These are phyloP conservation scores for Podabrus alpinus DNA, from an alignment of 2,888 invertebrate genomes.

Conservation along the genomic window DNA sequence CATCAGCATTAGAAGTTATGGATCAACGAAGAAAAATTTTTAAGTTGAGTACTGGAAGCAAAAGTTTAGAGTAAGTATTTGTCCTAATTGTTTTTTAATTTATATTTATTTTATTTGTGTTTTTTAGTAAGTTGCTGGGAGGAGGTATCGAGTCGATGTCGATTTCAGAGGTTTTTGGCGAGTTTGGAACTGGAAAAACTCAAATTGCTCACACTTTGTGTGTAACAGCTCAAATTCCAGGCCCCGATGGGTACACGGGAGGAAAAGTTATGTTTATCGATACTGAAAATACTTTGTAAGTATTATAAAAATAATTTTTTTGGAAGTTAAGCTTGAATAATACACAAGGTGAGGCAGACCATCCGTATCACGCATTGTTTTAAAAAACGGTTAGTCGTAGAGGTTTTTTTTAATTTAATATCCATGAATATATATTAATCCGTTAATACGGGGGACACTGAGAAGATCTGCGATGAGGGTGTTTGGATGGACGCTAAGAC, in stretches of 20 bases:
- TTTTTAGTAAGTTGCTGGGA: constrained; percentile 70
- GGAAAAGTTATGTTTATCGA: constrained; percentile 84
- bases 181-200: constrained; percentile 82
- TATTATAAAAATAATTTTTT: constrained; percentile 52
- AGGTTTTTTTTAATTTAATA: too few relatives aligned
- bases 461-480: too few relatives aligned
- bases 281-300: constrained; percentile 85
- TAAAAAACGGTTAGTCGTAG: too few relatives aligned
- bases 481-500: too few relatives aligned
- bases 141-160: constrained; percentile 85
- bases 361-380: too few relatives aligned
- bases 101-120: constrained; percentile 12
- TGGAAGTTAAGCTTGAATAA: neutral
- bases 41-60: constrained; percentile 69
- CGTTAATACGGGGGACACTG: too few relatives aligned
- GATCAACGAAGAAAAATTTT: constrained; percentile 74
- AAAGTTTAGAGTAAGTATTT: constrained; percentile 72
- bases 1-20: constrained; percentile 76
- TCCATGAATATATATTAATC: too few relatives aligned
- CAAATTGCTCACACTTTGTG: constrained; percentile 81
- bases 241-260: constrained; percentile 68
- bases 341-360: too few relatives aligned
- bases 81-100: neutral
- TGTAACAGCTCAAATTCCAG: constrained; percentile 77
- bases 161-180: constrained; percentile 83